Base-by-base conservation (phyloP, 2,797 vertebrate genomes). In the Lindbergichthys nudifrons region DNA sequence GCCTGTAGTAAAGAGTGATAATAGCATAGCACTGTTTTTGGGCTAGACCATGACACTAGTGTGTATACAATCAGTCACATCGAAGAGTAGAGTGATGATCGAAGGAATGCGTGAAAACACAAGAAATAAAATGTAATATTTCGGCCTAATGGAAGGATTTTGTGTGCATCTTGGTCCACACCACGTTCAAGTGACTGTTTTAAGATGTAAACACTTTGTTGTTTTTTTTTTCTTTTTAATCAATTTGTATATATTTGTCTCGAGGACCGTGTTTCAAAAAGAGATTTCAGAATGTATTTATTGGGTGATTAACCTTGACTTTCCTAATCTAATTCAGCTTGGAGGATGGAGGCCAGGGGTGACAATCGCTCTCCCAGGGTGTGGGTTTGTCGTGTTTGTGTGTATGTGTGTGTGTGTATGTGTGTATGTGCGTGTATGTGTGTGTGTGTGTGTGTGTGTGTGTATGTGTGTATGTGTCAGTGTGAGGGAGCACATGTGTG, bases 221-320 rank as follows among this genome's bases (percentile, higher is more conserved):
- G 84, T 53, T 9, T 8, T 30, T 74, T 47, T 62, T 74, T 66
- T 76, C 79, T 75, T 85, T 83, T 85, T 70, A 79, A 87, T 87
- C 70, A 77, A 13, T 85, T 70, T 94, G 90, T 95, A 91, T 87
- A 93, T 94, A 92, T 90, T 89, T 83, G 83, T 92, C 81, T 84
- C 77, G 50, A 83, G 50, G 62, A 81, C 72, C 60, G 72, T 79
- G 75, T 90, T 88, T 91, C 79, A 81, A 86, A 85, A 82, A 86
- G 87, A 91, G 90, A 93, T 92, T 92, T 88, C 73, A 92, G 93
- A 95, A 95, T 95, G 94, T 95, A 95, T 95, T 94, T 95, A 95
- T 95, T 94, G 81, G 73, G 78, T 84, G 85, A 91, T 91, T 88
- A 83, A 86, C 77, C 79, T 83, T 80, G 77, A 89, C 76, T 86